Evolutionary conservation across 1,140 invertebrate genomes (phyloP), one percentile per base, ranked within the genome.

Genomic region (Oreohelix idahoensis): DNA sequence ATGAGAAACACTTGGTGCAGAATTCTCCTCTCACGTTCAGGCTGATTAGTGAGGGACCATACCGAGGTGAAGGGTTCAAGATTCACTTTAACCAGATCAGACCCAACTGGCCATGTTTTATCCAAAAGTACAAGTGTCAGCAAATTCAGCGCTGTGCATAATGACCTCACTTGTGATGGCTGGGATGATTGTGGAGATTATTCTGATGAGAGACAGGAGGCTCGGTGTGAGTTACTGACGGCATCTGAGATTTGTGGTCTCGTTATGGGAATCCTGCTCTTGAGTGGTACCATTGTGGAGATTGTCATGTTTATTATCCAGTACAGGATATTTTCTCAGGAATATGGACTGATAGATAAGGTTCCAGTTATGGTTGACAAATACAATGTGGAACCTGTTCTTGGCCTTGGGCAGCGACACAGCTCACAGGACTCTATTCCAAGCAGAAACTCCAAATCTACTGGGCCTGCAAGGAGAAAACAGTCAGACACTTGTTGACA

Each of bases 101-200:
- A 42, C 80, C 80, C 2, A 26, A 17, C 49, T 74, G 49, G 45
- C 80, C 80, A n/a, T 82, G 80, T 32, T 74, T 8, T 29, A 75
- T 26, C 10, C n/a, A 42, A 38, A 71, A 82, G 51, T 82, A 53
- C 71, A 73, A 58, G 36, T 82, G 80, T 51, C n/a, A 53, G 23
- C 58, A 75, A 45, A 26, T 74, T 13, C 80, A 53, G 51, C 71
- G 71, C 8, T 82, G 80, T 82, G 1, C 80, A 82, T 39, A 42
- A 82, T 75, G 71, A 74, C 42, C 45, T 82, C 0, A 39, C 70
- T 4, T 82, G 80, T 42, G 80, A 82, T 75, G 80, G 80, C 80
- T 82, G 80, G 80, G 71, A 82, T 45, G 80, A 82, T 35, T 82
- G 80, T 42, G 80, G 80, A 20, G 80, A 82, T 29, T 11, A 74